Evolutionary conservation across 2,888 invertebrate species (phyloP).

Genomic region (Cryptosula pallasiana): DNA sequence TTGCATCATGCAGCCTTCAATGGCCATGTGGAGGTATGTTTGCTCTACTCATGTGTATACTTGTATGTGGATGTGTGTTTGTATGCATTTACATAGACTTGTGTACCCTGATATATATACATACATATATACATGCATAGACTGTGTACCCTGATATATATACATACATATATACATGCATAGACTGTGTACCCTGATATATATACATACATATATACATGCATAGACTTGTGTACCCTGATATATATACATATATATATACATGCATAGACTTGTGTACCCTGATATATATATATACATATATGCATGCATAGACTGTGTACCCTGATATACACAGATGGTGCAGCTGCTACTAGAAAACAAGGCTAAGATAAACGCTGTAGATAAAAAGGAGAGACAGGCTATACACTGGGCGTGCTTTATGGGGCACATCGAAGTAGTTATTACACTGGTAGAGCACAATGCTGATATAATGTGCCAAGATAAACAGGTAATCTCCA

Average conservation of each 20-base stretch:
- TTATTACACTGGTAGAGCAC: constrained; percentile 44
- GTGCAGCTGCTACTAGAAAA: constrained; percentile 58
- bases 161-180: background rate
- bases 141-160: background rate
- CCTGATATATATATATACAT: background rate
- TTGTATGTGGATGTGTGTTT: too few species aligned
- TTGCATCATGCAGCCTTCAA: constrained; percentile 64
- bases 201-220: background rate
- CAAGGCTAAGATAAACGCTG: constrained; percentile 61
- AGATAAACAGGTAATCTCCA: constrained; percentile 54
- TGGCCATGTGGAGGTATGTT: constrained; percentile 58
- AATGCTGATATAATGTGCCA: constrained; percentile 54
- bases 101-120: background rate
- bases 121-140: background rate
- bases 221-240: background rate
- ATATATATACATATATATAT: background rate
- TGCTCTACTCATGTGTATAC: too few species aligned
- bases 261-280: background rate
- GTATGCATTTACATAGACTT: background rate
- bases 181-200: too few species aligned
- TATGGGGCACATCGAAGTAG: constrained; percentile 58
- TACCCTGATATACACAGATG: constrained; percentile 48
- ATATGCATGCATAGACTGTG: background rate
- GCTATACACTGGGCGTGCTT: constrained; percentile 64
- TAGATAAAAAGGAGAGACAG: constrained; percentile 62